Evolutionary conservation across 1,140 invertebrate species (phyloP).

Genomic region (Triops cancriformis): DNA sequence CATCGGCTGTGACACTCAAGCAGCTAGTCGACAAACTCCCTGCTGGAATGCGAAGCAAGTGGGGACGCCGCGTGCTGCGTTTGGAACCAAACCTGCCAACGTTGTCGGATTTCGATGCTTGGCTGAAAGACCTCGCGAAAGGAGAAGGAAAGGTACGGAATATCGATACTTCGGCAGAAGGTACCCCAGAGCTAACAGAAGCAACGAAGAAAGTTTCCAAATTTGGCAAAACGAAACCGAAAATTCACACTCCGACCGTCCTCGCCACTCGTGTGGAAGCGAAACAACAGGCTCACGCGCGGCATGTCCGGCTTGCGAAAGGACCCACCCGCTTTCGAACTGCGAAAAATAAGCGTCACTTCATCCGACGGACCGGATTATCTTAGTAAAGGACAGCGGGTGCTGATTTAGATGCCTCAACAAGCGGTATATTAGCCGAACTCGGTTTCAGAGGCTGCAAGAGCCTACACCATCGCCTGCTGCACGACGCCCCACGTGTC

Average conservation of each 20-base stretch:
- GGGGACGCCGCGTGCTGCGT: constrained; percentile 2
- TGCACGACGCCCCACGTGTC: constrained; percentile 11
- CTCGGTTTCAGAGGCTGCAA: background rate
- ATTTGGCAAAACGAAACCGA: background rate
- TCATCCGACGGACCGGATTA: background rate
- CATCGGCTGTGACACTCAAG: background rate
- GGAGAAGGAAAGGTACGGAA: background rate
- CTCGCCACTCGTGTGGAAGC: background rate
- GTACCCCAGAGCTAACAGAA: too few species aligned
- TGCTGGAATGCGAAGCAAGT: background rate
- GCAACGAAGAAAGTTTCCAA: background rate
- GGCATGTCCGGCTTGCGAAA: background rate
- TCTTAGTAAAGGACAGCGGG: background rate
- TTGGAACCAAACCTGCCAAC: background rate
- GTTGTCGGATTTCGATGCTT: background rate
- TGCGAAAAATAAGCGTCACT: background rate
- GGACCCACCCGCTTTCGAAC: background rate
- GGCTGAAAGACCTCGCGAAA: background rate
- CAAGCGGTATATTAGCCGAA: background rate
- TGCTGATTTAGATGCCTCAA: constrained; percentile 14
- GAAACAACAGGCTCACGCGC: background rate
- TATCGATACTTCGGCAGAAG: background rate
- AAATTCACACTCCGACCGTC: background rate
- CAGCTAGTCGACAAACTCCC: constrained; percentile 16
- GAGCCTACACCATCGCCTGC: background rate